Evolutionary conservation across 2,113 vertebrate genomes (phyloP).

Genomic region (Porphyrio hochstetteri): DNA sequence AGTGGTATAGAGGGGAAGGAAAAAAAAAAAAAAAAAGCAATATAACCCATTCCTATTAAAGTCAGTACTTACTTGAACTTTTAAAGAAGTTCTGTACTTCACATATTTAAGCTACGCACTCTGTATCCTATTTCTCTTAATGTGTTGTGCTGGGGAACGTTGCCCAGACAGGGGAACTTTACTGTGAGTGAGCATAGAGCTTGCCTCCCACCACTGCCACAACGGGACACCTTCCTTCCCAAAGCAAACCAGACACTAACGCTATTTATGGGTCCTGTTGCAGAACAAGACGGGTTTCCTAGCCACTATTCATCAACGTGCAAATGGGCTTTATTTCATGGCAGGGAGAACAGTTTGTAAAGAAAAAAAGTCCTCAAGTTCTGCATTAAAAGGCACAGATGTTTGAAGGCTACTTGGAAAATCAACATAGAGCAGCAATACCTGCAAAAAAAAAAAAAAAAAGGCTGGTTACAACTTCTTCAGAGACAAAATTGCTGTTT

Average conservation of each 20-base stretch:
- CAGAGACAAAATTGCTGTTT: no score
- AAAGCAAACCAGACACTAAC: slow-evolving; percentile 23
- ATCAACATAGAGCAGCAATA: background rate
- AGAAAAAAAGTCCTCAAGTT: background rate
- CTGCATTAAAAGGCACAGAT: background rate
- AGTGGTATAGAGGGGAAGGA: background rate
- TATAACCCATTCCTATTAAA: background rate
- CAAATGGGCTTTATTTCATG: background rate
- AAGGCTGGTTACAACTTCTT: background rate
- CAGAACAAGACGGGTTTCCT: slow-evolving; percentile 26
- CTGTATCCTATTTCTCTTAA: background rate
- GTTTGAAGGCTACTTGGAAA: background rate
- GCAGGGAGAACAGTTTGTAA: background rate
- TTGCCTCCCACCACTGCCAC: background rate
- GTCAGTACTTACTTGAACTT: background rate
- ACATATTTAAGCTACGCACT: background rate
- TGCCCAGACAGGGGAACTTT: background rate
- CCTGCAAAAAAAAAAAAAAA: background rate
- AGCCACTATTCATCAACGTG: slow-evolving; percentile 29
- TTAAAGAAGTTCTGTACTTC: background rate
- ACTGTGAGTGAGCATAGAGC: background rate
- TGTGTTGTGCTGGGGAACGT: background rate
- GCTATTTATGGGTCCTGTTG: slow-evolving; percentile 39
- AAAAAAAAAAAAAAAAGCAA: background rate
- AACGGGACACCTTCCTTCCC: slow-evolving; percentile 26